Evolutionary conservation across 2,888 invertebrate genomes (phyloP).

Genomic region (Aphidoletes aphidimyza): DNA sequence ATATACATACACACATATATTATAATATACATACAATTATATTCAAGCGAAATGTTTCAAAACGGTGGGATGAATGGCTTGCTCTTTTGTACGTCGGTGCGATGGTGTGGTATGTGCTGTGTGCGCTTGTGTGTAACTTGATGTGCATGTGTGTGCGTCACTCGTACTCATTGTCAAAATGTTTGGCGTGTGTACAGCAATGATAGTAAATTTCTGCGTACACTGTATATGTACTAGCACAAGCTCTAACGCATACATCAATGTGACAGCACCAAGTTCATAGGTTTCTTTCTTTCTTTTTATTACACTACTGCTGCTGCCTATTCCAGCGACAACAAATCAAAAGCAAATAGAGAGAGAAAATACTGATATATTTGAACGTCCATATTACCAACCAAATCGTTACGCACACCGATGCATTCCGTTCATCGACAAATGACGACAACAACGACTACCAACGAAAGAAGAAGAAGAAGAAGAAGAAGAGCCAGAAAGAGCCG

Average conservation of each 20-base stretch:
- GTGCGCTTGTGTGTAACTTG: neutral
- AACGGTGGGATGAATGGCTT: neutral
- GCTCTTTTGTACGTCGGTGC: no score
- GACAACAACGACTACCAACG: neutral
- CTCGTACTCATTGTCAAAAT: no score
- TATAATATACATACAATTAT: neutral
- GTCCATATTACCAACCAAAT: conserved; percentile 8
- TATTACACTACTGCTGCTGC: no score
- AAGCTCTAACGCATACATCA: neutral
- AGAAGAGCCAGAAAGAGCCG: conserved; percentile 8
- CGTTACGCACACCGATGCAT: conserved; percentile 14
- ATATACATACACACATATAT: neutral
- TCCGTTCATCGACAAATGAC: neutral
- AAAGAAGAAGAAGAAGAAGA: neutral
- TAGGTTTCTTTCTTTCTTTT: neutral
- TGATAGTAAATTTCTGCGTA: neutral
- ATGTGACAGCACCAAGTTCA: neutral
- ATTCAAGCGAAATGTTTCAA: neutral
- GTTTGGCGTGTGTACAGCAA: no score
- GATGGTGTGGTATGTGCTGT: neutral
- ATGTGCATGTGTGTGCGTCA: neutral
- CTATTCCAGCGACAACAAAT: conserved; percentile 5
- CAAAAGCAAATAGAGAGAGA: neutral
- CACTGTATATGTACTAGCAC: neutral
- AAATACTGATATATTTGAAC: conserved; percentile 7